Conservation (phyloP, 2,888 invertebrate genomes). For the Acleris literana region DNA sequence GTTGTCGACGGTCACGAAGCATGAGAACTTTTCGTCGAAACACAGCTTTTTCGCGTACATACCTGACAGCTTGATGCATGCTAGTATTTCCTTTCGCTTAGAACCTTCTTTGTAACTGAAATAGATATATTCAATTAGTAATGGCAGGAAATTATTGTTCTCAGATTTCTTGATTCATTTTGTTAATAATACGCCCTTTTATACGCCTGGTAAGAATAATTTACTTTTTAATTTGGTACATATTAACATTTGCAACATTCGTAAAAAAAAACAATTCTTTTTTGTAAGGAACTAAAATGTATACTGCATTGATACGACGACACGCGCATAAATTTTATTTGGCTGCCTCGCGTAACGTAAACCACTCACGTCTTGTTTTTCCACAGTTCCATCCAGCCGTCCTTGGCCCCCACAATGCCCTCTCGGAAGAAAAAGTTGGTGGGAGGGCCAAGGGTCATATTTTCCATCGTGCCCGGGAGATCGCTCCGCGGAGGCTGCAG, state of each 20-base stretch:
- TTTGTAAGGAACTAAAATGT: too few relatives aligned
- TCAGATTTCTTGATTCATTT: too few relatives aligned
- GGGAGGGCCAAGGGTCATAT: slow-evolving; percentile 36
- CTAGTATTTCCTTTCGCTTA: slow-evolving; percentile 69
- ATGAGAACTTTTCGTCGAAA: slow-evolving; percentile 78
- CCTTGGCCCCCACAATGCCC: slow-evolving; percentile 49
- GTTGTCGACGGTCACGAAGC: slow-evolving; percentile 85
- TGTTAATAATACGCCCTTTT: too few relatives aligned
- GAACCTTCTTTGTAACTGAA: slow-evolving; percentile 72
- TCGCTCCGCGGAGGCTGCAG: slow-evolving; percentile 48
- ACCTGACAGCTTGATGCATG: slow-evolving; percentile 77
- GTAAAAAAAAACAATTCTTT: too few relatives aligned
- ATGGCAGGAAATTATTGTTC: not conserved
- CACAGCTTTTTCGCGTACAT: slow-evolving; percentile 69
- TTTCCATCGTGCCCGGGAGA: slow-evolving; percentile 40
- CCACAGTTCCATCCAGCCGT: slow-evolving; percentile 74
- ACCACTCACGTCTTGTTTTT: slow-evolving; percentile 69
- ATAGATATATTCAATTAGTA: not conserved
- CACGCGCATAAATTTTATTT: too few relatives aligned
- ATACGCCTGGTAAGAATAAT: too few relatives aligned
- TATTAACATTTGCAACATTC: too few relatives aligned
- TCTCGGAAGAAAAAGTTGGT: slow-evolving; percentile 68
- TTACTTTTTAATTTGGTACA: too few relatives aligned
- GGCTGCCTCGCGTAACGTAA: too few relatives aligned
- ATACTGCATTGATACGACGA: too few relatives aligned